A percentile compares a stretch with the other conserved stretches of the same genome.
Conservation (phyloP, 2,797 vertebrate species). For the Gymnoscopelus braueri region DNA sequence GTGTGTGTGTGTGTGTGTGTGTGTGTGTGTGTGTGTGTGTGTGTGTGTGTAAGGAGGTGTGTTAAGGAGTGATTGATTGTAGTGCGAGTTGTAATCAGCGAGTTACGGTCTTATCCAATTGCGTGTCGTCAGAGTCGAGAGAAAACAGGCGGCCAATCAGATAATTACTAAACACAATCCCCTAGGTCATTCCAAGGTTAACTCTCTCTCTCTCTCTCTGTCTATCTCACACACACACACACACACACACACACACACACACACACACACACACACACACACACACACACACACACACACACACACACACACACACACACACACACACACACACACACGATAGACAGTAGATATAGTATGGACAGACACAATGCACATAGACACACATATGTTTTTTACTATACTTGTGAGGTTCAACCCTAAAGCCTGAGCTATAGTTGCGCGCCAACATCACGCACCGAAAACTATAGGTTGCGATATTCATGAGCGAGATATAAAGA, state of each 20-base stretch:
- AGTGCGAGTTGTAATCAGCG: constrained; percentile 66
- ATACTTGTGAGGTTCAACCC: too few species aligned
- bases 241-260: background rate
- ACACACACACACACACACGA: too few species aligned
- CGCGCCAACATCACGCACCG: too few species aligned
- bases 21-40: constrained; percentile 2
- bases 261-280: background rate
- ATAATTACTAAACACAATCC: constrained; percentile 72
- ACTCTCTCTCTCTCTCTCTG: background rate
- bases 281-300: background rate
- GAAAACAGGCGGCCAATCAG: constrained; percentile 66
- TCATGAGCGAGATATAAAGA: too few species aligned
- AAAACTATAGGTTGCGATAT: too few species aligned
- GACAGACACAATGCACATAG: too few species aligned
- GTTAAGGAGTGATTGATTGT: constrained; percentile 69
- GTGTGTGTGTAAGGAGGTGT: constrained; percentile 21
- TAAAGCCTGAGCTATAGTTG: too few species aligned
- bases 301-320: too few species aligned
- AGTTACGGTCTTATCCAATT: constrained; percentile 65
- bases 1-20: background rate
- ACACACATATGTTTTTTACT: too few species aligned
- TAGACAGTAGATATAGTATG: too few species aligned
- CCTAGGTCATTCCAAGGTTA: constrained; percentile 65
- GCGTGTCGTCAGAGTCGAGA: constrained; percentile 49
- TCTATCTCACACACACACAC: background rate